A percentile compares a stretch with the other conserved stretches of the same genome.
These are phyloP conservation scores for Machaerirhynchus nigripectus DNA, from an alignment of 2,113 vertebrate genomes.

Conservation along the genomic window DNA sequence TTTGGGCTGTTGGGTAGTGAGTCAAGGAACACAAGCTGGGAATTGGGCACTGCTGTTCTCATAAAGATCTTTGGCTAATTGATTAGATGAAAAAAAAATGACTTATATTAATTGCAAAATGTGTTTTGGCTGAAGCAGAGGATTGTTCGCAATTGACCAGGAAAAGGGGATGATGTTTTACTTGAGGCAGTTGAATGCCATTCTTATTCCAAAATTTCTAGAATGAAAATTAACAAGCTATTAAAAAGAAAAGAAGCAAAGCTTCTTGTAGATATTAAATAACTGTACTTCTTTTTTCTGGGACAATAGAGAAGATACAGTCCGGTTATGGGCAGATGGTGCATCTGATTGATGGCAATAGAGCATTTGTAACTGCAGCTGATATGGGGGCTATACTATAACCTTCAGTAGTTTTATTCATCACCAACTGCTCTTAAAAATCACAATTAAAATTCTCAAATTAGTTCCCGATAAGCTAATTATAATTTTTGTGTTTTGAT, in stretches of 20 bases:
- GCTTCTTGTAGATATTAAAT: background rate
- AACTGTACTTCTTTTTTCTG: background rate
- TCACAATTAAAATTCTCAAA: background rate
- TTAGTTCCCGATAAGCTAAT: background rate
- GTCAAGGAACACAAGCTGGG: background rate
- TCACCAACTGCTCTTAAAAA: background rate
- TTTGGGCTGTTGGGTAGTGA: background rate
- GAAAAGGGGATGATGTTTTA: background rate
- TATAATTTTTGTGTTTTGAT: background rate
- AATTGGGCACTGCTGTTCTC: background rate
- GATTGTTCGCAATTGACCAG: background rate
- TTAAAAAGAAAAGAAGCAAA: background rate
- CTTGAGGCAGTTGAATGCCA: background rate
- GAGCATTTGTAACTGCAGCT: background rate
- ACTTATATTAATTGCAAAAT: background rate
- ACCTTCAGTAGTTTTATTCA: background rate
- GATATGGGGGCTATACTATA: background rate
- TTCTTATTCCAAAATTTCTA: background rate
- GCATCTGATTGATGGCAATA: background rate
- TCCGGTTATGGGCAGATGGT: background rate
- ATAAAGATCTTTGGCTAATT: background rate
- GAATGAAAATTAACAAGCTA: background rate
- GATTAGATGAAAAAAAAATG: background rate
- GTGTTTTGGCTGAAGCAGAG: background rate
- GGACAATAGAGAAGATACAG: background rate